Base-by-base conservation (phyloP, 23 tunicate species). In the Trididemnum miniatum region DNA sequence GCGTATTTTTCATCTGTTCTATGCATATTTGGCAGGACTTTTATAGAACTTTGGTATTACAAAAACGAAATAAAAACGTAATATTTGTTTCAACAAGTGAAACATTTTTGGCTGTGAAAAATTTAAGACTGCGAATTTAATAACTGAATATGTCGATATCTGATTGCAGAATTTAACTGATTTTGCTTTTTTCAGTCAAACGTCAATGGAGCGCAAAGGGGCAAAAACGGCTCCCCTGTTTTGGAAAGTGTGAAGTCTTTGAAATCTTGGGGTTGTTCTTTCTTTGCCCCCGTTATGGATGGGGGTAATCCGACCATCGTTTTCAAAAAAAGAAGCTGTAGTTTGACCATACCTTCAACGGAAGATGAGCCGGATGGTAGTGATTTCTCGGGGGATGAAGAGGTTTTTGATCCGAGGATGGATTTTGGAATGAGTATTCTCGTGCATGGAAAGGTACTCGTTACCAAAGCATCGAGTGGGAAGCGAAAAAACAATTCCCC, bases 401-500 rank as follows among this genome's bases (percentile, higher is more conserved):
- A 90, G 24, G 96, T 90, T 35, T 90, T 91, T 86, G 97, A 91
- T 82, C 80, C 85, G 18, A 57, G 51, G 29, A 69, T 85, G 87
- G 97, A 91, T 39, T 91, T 82, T 59, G 97, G 97, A 5, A 91
- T 91, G 90, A 91, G 97, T 82, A 33, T 91, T 12, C 84, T 91
- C 1, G 73, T 36, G 35, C 50, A 63, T 23, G 97, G 97, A 26
- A 76, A 82, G 79, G 57, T 59, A 12, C 59, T 90, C 1, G 18
- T 67, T 37, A 9, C 12, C 38, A 44, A 15, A 44, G 54, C 54
- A n/a, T n/a, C n/a, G n/a, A n/a, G n/a, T n/a, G n/a, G n/a, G n/a
- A n/a, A n/a, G n/a, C n/a, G n/a, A n/a, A n/a, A n/a, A n/a, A n/a
- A n/a, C n/a, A n/a, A n/a, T n/a, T n/a, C n/a, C n/a, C n/a, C n/a